phyloP scores from a whole-genome alignment of 2,113 vertebrate genomes.

The Lasiurus borealis region DNA sequence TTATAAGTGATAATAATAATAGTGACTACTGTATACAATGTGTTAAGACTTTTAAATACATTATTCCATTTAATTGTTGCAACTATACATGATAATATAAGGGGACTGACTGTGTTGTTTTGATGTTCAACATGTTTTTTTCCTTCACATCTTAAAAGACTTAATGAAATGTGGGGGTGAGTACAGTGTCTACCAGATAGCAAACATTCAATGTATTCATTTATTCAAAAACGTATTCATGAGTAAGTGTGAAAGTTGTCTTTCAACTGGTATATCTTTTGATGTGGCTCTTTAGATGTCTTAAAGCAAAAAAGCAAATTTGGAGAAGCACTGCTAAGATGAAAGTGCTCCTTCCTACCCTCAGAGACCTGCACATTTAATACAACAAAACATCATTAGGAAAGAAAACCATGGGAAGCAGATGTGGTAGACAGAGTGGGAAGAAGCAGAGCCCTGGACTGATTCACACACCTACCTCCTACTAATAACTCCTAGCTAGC shows the following conservation, averaged over 20 bases:
- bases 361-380: neutral
- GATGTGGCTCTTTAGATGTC: neutral
- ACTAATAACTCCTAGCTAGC: neutral
- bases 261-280: neutral
- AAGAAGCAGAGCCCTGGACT: neutral
- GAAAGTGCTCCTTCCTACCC: neutral
- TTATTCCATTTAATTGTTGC: constrained; percentile 22
- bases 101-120: neutral
- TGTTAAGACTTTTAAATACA: constrained; percentile 17
- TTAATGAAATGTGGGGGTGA: neutral
- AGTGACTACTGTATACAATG: neutral
- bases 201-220: neutral
- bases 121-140: neutral
- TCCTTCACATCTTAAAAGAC: neutral
- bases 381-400: neutral
- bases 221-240: constrained; percentile 8
- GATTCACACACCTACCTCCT: neutral
- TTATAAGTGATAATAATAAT: constrained; percentile 11
- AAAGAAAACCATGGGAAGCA: neutral
- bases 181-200: neutral
- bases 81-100: constrained; percentile 13
- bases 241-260: neutral
- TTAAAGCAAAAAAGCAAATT: constrained; percentile 22
- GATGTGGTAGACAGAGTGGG: neutral
- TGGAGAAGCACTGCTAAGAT: neutral